Conservation (phyloP, 1,140 invertebrate species). For the Drosophila jambulina region DNA sequence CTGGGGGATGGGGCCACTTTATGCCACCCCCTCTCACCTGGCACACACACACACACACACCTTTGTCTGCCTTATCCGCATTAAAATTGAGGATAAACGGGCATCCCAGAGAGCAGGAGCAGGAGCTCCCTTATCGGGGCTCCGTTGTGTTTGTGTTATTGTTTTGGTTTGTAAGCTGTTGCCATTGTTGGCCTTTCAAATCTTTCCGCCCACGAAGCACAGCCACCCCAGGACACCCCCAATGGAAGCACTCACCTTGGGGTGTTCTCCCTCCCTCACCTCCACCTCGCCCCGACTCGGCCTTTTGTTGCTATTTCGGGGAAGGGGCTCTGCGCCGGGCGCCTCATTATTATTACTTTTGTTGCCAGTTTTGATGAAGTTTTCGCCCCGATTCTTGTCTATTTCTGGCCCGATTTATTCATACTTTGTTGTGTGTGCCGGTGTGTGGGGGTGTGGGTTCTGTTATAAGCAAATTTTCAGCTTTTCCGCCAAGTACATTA, state of each 20-base stretch:
- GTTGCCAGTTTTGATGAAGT: slow-evolving; percentile 68
- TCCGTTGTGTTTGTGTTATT: slow-evolving; percentile 13
- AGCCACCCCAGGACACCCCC: neutral
- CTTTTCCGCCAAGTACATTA: slow-evolving; percentile 16
- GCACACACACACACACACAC: neutral
- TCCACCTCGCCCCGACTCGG: neutral
- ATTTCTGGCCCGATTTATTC: slow-evolving; percentile 67
- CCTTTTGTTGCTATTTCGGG: slow-evolving; percentile 10
- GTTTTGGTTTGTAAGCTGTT: slow-evolving; percentile 33
- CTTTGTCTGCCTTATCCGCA: slow-evolving; percentile 6
- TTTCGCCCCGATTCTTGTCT: slow-evolving; percentile 48
- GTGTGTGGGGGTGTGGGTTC: slow-evolving; percentile 6
- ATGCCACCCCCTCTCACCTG: neutral
- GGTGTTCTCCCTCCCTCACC: slow-evolving; percentile 5
- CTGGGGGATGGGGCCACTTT: neutral
- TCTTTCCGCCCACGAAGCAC: slow-evolving; percentile 5
- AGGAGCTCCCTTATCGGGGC: slow-evolving; percentile 1
- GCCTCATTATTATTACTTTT: slow-evolving; percentile 61
- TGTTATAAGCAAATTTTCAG: slow-evolving; percentile 35
- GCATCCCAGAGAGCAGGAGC: neutral
- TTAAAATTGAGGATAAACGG: slow-evolving; percentile 12
- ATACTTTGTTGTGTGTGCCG: slow-evolving; percentile 36
- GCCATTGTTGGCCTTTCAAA: slow-evolving; percentile 47
- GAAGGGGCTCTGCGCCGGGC: neutral
- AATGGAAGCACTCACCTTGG: slow-evolving; percentile 57